Base-by-base conservation (phyloP, 2,888 invertebrate genomes). In the Julus scanicus region DNA sequence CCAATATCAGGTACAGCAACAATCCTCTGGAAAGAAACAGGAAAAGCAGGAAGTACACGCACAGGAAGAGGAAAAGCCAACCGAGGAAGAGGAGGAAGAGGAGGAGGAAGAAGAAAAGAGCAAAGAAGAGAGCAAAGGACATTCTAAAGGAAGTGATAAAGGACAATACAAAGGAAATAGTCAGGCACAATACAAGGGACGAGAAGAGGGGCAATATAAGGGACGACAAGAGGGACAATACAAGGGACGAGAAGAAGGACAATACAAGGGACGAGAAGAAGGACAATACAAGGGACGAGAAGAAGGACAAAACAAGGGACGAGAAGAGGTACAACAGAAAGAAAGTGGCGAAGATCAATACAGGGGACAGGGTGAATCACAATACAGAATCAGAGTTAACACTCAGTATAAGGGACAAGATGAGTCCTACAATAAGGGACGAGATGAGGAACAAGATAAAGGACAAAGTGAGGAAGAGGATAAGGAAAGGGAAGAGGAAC, bases 41-140 rank as follows among this genome's bases (percentile, higher is more conserved):
- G 84, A 84, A 84, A 40, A 84, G 44, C 84, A 84, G 8, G 48
- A 84, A 11, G 84, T 44, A 17, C 48, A 40, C 40, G 17, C 86
- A 5, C 49, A 44, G 48, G 53, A 86, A 48, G 86, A 86, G 9
- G 39, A 86, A 37, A 86, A 86, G 15, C 15, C 37, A 9, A 48
- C 20, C 11, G 86, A 86, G 40, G 86, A 86, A 44, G 86, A 86
- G 40, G 86, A 86, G 11, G 86, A 84, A 17, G 84, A 44, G 86
- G 86, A 86, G 40, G 86, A 86, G 20, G 86, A 86, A 84, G n/a
- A 84, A 17, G 84, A 40, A 15, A 53, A 86, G 20, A 29, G 20
- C 17, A 13, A 86, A 40, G 84, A 40, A 40, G 40, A 84, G 9
- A 40, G 53, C 1, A 44, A 86, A 1, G 86, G 40, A 15, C 9